Conservation (phyloP, 1,140 invertebrate species). For the Frieseomelitta varia region DNA sequence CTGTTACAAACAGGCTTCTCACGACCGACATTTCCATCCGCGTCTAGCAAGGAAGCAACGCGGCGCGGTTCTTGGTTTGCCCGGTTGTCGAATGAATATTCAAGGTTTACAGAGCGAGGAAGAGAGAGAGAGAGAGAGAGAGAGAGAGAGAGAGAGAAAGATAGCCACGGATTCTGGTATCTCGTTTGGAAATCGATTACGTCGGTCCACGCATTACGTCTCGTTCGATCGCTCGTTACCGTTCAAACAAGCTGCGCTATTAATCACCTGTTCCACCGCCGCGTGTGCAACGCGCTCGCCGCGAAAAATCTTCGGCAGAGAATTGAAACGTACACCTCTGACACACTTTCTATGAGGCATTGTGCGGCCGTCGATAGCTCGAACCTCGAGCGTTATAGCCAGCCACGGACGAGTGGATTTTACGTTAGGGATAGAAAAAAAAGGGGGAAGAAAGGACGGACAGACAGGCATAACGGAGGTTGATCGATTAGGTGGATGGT, state of each 20-base stretch:
- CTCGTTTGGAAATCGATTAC: slow-evolving; percentile 61
- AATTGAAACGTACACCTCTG: slow-evolving; percentile 61
- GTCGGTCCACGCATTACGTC: slow-evolving; percentile 53
- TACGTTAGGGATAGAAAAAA: background rate
- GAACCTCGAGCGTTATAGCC: background rate
- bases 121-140: too few relatives aligned
- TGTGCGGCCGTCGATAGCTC: slow-evolving; percentile 32
- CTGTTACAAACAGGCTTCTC: slow-evolving; percentile 25
- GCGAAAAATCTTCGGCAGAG: slow-evolving; percentile 54
- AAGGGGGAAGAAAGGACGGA: background rate
- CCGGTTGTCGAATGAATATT: slow-evolving; percentile 48
- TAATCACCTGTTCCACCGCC: slow-evolving; percentile 53
- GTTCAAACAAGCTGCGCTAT: slow-evolving; percentile 52
- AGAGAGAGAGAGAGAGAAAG: too few relatives aligned
- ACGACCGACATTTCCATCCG: slow-evolving; percentile 40
- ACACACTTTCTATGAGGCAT: slow-evolving; percentile 54
- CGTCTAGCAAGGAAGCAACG: background rate
- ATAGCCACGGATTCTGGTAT: slow-evolving; percentile 40
- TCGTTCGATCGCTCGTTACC: slow-evolving; percentile 58
- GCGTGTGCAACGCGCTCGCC: slow-evolving; percentile 40
- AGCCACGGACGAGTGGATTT: background rate
- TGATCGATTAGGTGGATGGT: background rate
- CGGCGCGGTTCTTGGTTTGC: background rate
- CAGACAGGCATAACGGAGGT: background rate
- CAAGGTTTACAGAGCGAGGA: slow-evolving; percentile 47